phyloP scores from a whole-genome alignment of 2,797 vertebrate genomes.

The Tokudaia muenninki region DNA sequence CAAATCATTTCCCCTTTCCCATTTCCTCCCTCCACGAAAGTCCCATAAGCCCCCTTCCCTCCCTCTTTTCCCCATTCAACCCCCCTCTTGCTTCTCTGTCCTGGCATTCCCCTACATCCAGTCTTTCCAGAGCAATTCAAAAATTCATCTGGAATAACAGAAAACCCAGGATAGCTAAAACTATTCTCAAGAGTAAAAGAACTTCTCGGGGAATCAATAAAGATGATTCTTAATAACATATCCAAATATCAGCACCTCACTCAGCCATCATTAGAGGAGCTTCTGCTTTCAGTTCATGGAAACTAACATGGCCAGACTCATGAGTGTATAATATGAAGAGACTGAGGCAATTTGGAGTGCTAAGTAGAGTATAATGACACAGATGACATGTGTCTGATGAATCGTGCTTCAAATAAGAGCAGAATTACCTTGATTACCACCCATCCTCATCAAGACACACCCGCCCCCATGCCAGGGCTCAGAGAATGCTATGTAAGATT shows the following conservation, averaged over 20 bases:
- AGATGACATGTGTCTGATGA: background rate
- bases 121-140: too few relatives aligned
- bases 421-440: background rate
- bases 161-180: too few relatives aligned
- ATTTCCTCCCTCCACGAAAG: too few relatives aligned
- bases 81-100: too few relatives aligned
- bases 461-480: accelerated
- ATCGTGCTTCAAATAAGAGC: background rate
- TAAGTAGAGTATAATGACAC: background rate
- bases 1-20: too few relatives aligned
- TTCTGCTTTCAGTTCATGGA: background rate
- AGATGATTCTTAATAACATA: background rate
- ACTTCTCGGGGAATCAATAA: background rate
- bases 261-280: background rate
- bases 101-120: too few relatives aligned
- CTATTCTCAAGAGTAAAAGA: too few relatives aligned
- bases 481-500: background rate
- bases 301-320: background rate
- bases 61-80: too few relatives aligned
- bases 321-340: background rate
- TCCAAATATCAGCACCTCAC: background rate
- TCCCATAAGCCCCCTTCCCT: too few relatives aligned
- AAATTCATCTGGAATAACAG: too few relatives aligned
- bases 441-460: background rate
- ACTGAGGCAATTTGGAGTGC: background rate